phyloP scores from a whole-genome alignment of 1,140 invertebrate genomes.

The Drosophila navojoa region DNA sequence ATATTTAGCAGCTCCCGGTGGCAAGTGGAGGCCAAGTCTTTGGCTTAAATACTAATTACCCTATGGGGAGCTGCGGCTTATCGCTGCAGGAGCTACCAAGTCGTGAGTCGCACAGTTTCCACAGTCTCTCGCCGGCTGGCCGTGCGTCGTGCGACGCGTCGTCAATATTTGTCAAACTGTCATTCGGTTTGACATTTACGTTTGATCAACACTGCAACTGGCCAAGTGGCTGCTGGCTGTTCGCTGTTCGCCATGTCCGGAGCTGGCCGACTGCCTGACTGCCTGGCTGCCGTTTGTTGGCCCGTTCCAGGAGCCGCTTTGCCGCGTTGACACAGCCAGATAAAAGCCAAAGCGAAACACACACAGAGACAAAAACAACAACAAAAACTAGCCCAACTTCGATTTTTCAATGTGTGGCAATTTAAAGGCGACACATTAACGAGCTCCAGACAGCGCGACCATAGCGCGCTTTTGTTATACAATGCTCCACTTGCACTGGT shows the following conservation, averaged over 20 bases:
- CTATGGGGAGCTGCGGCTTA: constrained; percentile 69
- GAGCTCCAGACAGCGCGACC: constrained; percentile 42
- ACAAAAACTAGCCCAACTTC: constrained; percentile 64
- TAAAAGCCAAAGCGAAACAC: constrained; percentile 55
- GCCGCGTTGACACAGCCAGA: constrained; percentile 60
- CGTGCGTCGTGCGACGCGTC: constrained; percentile 72
- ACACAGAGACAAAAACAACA: neutral
- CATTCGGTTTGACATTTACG: constrained; percentile 79
- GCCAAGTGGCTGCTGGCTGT: constrained; percentile 36
- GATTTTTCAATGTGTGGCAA: constrained; percentile 54
- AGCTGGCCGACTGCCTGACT: constrained; percentile 14
- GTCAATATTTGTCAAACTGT: constrained; percentile 82
- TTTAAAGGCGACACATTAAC: constrained; percentile 71
- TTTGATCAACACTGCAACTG: constrained; percentile 72
- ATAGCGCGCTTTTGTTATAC: constrained; percentile 65
- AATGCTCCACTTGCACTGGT: constrained; percentile 13
- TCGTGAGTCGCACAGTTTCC: constrained; percentile 54
- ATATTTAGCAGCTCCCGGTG: constrained; percentile 58
- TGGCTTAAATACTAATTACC: constrained; percentile 74
- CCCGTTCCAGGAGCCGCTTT: constrained; percentile 64
- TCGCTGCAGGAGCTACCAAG: constrained; percentile 51
- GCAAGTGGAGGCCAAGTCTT: constrained; percentile 68
- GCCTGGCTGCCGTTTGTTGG: neutral
- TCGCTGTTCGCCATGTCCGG: too few species aligned
- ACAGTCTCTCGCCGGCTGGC: constrained; percentile 10